Percentiles rank a stretch among this genome's conserved stretches.
These are phyloP conservation scores for Harpagoxenus sublaevis DNA, from an alignment of 2,888 invertebrate species.

Conservation along the genomic window DNA sequence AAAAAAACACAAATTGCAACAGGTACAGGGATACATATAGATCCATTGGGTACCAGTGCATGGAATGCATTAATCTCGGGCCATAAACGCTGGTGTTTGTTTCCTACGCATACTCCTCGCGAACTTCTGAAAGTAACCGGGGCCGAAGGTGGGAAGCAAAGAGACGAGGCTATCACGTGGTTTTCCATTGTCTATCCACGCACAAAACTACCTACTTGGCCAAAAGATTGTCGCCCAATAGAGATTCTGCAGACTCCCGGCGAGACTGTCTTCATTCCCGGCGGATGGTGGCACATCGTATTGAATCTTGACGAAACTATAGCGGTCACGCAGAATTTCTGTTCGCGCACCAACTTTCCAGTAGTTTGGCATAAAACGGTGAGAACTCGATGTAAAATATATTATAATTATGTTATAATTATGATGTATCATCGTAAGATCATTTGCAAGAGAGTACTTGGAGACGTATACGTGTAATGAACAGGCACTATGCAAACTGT, in stretches of 20 bases:
- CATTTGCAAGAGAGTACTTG: not conserved
- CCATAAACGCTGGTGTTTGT: conserved; percentile 99
- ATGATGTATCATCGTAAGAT: not conserved
- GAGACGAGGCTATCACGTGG: conserved; percentile 99
- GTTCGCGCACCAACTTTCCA: conserved; percentile 98
- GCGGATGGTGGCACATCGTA: conserved; percentile 99
- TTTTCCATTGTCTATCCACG: conserved; percentile 98
- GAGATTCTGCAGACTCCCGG: conserved; percentile 98
- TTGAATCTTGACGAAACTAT: conserved; percentile 98
- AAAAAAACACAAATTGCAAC: conserved; percentile 45
- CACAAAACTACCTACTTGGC: conserved; percentile 96
- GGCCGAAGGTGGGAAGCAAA: conserved; percentile 97
- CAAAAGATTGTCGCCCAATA: conserved; percentile 95
- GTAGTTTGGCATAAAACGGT: conserved; percentile 99
- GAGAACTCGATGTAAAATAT: conserved; percentile 50
- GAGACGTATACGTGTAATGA: not conserved
- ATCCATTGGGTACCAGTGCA: conserved; percentile 99
- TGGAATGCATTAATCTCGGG: conserved; percentile 99
- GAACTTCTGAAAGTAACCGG: conserved; percentile 97
- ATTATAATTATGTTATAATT: not conserved
- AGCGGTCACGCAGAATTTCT: conserved; percentile 99
- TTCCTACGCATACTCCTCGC: conserved; percentile 98
- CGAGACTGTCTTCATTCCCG: conserved; percentile 99
- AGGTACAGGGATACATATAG: conserved; percentile 98
- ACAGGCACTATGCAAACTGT: not conserved